Evolutionary conservation across 2,888 invertebrate genomes (phyloP).

Genomic region (Anaspis maculata): DNA sequence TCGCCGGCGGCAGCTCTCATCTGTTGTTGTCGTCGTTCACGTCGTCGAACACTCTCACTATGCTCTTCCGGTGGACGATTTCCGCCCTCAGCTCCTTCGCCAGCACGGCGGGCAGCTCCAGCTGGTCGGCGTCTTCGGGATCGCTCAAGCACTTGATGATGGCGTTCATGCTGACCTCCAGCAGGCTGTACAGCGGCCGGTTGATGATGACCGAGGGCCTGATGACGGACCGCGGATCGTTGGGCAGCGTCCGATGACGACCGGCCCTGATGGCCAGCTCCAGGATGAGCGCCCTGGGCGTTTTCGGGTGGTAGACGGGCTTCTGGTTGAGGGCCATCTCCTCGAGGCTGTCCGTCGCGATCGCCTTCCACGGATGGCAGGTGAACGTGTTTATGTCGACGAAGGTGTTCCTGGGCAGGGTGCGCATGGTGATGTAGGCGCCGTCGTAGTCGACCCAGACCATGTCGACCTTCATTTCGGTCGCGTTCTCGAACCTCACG

Average conservation of each 20-base stretch:
- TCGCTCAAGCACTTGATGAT: no score
- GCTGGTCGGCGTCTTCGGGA: no score
- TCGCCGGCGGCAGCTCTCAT: no score
- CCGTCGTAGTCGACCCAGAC: slow-evolving; percentile 76
- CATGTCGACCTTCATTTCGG: slow-evolving; percentile 48
- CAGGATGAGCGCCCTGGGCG: slow-evolving; percentile 30
- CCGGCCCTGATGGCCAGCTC: no score
- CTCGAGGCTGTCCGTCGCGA: slow-evolving; percentile 61
- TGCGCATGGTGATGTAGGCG: slow-evolving; percentile 50
- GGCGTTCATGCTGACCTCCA: no score
- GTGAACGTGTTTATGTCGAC: slow-evolving; percentile 67
- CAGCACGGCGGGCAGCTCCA: no score
- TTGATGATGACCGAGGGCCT: slow-evolving; percentile 52
- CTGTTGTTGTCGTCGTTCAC: no score
- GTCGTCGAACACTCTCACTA: no score
- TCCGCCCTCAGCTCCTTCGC: no score
- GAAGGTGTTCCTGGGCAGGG: slow-evolving; percentile 46
- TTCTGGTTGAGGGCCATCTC: slow-evolving; percentile 50
- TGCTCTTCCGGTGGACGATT: no score
- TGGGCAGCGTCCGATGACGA: no score
- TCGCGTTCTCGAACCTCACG: slow-evolving; percentile 55
- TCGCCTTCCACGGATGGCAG: slow-evolving; percentile 80
- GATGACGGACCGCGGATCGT: no score
- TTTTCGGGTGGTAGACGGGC: slow-evolving; percentile 42
- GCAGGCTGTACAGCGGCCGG: slow-evolving; percentile 45